These are phyloP conservation scores for Dunckerocampus dactyliophorus DNA, from an alignment of 2,113 vertebrate genomes.

Conservation along the genomic window DNA sequence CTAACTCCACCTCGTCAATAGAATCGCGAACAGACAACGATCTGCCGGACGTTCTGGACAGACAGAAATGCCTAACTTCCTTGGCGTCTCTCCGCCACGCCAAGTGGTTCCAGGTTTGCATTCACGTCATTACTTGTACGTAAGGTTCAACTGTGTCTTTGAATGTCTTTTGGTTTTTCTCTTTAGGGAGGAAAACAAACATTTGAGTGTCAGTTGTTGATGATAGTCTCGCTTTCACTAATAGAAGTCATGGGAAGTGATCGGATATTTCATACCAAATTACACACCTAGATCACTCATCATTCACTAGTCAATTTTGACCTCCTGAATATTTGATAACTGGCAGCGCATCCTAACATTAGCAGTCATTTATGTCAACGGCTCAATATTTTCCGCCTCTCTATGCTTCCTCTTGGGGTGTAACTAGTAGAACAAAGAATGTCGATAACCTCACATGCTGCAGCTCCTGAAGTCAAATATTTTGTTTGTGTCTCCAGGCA, in stretches of 20 bases:
- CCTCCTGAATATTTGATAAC: background rate
- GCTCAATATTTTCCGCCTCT: conserved; percentile 58
- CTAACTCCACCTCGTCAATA: conserved; percentile 96
- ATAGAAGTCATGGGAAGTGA: conserved; percentile 1
- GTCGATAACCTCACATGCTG: background rate
- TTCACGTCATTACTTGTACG: conserved; percentile 94
- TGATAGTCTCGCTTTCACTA: conserved; percentile 10
- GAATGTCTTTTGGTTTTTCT: conserved; percentile 29
- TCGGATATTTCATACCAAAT: conserved; percentile 32
- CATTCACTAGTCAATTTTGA: conserved; percentile 17
- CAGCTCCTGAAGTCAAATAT: conserved; percentile 19
- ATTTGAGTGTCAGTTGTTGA: conserved; percentile 20
- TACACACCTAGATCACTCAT: conserved; percentile 20
- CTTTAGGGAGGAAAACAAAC: conserved; percentile 22
- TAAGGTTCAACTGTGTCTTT: conserved; percentile 54
- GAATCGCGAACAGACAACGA: conserved; percentile 94
- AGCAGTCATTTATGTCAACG: conserved; percentile 17
- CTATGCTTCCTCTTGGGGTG: conserved; percentile 38
- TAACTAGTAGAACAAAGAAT: conserved; percentile 18
- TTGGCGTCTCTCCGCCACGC: conserved; percentile 99
- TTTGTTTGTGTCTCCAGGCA: conserved; percentile 76
- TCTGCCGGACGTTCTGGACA: conserved; percentile 99
- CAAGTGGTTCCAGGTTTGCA: conserved; percentile 99
- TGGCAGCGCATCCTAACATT: background rate
- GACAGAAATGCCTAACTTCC: conserved; percentile 99